A percentile compares a stretch with the other conserved stretches of the same genome.
phyloP scores from a whole-genome alignment of 64 coral and sea anemone genomes.

The Dendronephthya gigantea region DNA sequence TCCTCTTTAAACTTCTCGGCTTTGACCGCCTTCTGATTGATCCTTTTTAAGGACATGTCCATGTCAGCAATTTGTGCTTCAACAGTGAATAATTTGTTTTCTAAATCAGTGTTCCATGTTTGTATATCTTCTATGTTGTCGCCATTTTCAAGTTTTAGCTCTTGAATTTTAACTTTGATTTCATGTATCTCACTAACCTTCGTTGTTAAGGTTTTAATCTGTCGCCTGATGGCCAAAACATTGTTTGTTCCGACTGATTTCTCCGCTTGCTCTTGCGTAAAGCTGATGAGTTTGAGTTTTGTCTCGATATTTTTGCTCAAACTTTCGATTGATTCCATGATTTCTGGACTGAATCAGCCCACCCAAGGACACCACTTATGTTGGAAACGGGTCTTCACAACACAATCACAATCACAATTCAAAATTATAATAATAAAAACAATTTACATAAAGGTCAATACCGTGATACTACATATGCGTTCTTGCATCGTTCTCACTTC shows the following conservation, averaged over 20 bases:
- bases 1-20: neutral
- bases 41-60: neutral
- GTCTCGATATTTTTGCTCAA: slow-evolving; percentile 11
- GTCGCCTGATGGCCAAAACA: neutral
- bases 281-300: slow-evolving; percentile 4
- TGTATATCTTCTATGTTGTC: neutral
- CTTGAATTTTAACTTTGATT: neutral
- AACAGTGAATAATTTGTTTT: neutral
- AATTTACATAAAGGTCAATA: too few species aligned
- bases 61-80: neutral
- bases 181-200: neutral
- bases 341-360: neutral
- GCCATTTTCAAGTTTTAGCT: neutral
- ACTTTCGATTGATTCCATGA: slow-evolving; percentile 7
- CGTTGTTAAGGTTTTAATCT: neutral
- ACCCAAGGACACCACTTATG: slow-evolving; percentile 24
- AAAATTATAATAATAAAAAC: too few species aligned
- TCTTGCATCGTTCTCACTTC: too few species aligned
- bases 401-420: neutral
- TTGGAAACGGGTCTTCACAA: slow-evolving; percentile 25
- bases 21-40: neutral
- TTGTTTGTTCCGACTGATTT: neutral
- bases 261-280: slow-evolving; percentile 12
- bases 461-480: too few species aligned
- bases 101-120: neutral